A percentile compares a stretch with the other conserved stretches of the same genome.
These are phyloP conservation scores for Orientallactaga bullata DNA, from an alignment of 2,113 vertebrate genomes.

Conservation along the genomic window DNA sequence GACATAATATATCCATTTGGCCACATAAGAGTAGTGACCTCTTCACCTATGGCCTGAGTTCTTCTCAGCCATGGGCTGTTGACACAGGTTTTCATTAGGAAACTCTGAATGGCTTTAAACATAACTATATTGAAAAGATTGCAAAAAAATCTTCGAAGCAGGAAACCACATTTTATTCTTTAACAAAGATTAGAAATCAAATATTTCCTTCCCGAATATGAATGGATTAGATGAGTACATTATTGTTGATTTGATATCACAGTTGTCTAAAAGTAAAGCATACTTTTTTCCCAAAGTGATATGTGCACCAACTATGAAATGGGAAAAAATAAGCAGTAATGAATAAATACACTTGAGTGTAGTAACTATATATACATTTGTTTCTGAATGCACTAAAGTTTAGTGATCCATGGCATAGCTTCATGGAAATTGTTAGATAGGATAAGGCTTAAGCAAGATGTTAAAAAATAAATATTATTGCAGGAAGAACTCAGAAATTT, in stretches of 20 bases:
- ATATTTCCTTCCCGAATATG: not conserved
- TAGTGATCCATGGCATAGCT: not conserved
- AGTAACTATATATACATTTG: not conserved
- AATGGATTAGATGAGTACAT: not conserved
- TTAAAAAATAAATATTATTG: not conserved
- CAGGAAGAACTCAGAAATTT: not conserved
- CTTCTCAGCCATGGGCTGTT: too few species aligned
- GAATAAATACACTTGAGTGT: not conserved
- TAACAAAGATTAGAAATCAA: not conserved
- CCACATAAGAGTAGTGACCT: too few species aligned
- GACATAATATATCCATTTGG: too few species aligned
- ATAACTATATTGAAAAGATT: not conserved
- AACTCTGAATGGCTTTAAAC: not conserved
- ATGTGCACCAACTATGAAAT: not conserved
- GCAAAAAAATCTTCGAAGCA: not conserved
- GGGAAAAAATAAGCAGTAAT: not conserved
- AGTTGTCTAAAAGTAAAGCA: not conserved
- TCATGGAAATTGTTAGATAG: not conserved
- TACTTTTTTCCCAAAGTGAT: not conserved
- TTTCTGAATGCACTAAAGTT: slow-evolving; percentile 1
- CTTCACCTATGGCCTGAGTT: too few species aligned
- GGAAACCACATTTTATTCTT: not conserved
- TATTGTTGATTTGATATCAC: not conserved
- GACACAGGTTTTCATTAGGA: not conserved
- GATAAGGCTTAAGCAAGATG: not conserved